These are phyloP conservation scores for Grammomys dolichurus DNA, from an alignment of 2,113 vertebrate genomes.

Conservation along the genomic window DNA sequence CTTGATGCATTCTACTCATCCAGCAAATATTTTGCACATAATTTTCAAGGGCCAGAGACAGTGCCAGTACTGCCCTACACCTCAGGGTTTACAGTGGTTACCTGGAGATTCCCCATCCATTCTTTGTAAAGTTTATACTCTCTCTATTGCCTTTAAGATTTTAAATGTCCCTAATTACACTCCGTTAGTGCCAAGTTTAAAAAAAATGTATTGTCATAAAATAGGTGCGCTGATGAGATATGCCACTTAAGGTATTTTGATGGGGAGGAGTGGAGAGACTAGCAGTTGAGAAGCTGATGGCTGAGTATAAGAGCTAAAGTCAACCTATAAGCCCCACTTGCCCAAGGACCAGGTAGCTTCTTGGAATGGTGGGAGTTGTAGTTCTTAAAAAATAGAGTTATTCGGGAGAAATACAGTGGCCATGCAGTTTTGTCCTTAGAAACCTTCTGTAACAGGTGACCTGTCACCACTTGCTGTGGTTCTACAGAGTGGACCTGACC, in stretches of 20 bases:
- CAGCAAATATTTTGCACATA: neutral
- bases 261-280: neutral
- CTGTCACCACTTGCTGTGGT: neutral
- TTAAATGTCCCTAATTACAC: neutral
- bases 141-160: neutral
- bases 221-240: neutral
- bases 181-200: neutral
- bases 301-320: neutral
- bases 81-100: neutral
- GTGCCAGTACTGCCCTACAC: neutral
- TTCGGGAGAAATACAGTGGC: neutral
- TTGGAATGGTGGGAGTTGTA: neutral
- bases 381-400: neutral
- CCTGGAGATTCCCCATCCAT: neutral
- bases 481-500: neutral
- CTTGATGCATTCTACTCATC: neutral
- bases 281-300: neutral
- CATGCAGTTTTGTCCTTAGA: neutral
- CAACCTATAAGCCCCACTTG: neutral
- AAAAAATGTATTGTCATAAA: neutral
- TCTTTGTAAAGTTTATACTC: constrained; percentile 3
- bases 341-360: neutral
- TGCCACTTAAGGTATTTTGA: neutral
- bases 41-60: neutral
- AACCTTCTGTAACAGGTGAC: neutral